phyloP scores from a whole-genome alignment of 2,113 vertebrate species.

The Dendrocopos noguchii region DNA sequence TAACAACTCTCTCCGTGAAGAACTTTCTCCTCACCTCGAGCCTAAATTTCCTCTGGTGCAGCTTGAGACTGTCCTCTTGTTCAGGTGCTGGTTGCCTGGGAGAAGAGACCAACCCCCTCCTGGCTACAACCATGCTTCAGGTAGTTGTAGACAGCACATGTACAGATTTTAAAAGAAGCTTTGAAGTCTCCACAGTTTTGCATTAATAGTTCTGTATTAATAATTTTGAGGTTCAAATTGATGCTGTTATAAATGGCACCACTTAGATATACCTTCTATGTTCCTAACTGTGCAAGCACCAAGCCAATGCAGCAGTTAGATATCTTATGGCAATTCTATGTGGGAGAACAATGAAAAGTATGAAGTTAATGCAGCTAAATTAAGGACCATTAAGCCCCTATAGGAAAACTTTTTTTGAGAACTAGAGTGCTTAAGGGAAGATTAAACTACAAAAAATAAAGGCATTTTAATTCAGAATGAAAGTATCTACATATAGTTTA shows the following conservation, averaged over 20 bases:
- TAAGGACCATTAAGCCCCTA: constrained; percentile 38
- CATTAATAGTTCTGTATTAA: constrained; percentile 14
- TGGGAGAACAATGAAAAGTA: constrained; percentile 34
- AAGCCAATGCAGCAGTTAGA: constrained; percentile 7
- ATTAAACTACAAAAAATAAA: constrained; percentile 22
- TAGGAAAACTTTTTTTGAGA: constrained; percentile 14
- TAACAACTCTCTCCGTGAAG: no score
- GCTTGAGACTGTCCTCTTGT: no score
- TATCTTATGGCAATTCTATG: not conserved
- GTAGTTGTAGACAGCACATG: no score
- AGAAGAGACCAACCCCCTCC: no score
- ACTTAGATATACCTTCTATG: constrained; percentile 12
- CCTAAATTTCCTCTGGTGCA: no score
- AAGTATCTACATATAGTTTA: constrained; percentile 2
- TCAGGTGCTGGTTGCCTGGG: no score
- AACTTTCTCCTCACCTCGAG: no score
- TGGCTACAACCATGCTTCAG: no score
- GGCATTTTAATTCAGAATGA: constrained; percentile 29
- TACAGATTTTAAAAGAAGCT: not conserved
- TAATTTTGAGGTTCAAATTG: constrained; percentile 31
- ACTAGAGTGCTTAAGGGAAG: constrained; percentile 23
- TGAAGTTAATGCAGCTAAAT: constrained; percentile 50
- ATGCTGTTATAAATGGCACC: constrained; percentile 31
- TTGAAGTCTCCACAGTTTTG: not conserved
- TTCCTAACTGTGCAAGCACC: constrained; percentile 5